Conservation (phyloP, 2,888 invertebrate genomes). For the Diarsia mendica region DNA sequence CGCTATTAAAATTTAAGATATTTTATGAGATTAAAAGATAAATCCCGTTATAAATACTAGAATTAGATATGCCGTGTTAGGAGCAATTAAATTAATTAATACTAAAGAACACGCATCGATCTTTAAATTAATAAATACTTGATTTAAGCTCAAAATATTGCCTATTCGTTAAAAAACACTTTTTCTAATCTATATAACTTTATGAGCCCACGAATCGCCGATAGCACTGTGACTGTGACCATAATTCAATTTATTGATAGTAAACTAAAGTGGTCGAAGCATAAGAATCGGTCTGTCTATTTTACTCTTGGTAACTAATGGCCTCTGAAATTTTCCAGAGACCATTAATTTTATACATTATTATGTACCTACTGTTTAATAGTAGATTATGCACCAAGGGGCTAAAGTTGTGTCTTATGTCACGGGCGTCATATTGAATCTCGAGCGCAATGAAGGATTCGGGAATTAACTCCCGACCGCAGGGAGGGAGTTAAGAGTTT, state of each 20-base stretch:
- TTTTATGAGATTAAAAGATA: constrained; percentile 53
- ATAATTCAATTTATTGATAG: background rate
- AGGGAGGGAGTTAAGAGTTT: no score
- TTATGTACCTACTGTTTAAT: no score
- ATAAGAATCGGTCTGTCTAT: background rate
- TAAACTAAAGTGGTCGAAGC: background rate
- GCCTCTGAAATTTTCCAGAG: background rate
- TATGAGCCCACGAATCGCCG: background rate
- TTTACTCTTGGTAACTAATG: background rate
- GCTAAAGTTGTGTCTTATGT: no score
- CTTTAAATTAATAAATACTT: constrained; percentile 10
- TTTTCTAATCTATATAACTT: background rate
- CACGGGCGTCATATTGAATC: no score
- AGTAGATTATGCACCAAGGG: no score
- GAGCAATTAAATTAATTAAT: constrained; percentile 41
- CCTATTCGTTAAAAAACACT: background rate
- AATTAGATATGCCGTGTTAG: constrained; percentile 54
- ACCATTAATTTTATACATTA: background rate
- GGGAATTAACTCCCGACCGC: no score
- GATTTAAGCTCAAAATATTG: background rate
- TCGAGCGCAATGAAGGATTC: no score
- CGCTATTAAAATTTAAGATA: constrained; percentile 62
- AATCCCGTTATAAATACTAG: constrained; percentile 59
- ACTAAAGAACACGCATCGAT: constrained; percentile 46
- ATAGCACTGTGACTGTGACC: background rate